Evolutionary conservation across 2,113 vertebrate genomes (phyloP), one percentile per base, ranked within the genome.

Genomic region (Vombatus ursinus): DNA sequence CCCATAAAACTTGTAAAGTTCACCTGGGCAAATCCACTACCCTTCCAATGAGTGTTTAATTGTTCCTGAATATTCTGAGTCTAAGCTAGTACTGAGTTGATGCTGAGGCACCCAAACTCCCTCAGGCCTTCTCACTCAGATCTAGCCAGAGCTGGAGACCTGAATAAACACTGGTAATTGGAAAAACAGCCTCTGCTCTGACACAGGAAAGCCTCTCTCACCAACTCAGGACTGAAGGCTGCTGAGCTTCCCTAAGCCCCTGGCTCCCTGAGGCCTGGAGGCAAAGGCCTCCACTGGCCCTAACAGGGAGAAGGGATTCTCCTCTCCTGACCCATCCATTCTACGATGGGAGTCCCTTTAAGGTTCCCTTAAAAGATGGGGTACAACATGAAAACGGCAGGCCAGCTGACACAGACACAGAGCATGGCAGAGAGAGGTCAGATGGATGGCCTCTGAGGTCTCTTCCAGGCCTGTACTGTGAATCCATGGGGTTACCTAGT

Each of bases 1-100:
- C 37, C 47, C 44, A 52, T 96, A 51, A 93, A 92, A 92, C 54
- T 93, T 68, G 90, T 91, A 96, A 89, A 44, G 52, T 77, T 96
- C 92, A 91, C 11, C 47, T 90, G 44, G 93, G 23, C 10, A 89
- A 11, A 94, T 93, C 53, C 89, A 93, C 52, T 92, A 22, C 24
- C 90, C 92, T 95, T 95, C 50, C 91, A 16, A 28, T 52, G 53
- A 93, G 91, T 68, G 25, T 68, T 37, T 26, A 61, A 92, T 95
- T 90, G 31, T 92, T 95, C n/a, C 7, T 37, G 24, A 92, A 31
- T 8, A 44, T 96, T 93, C 89, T 28, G 23, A 84, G 95, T 50
- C 50, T 77, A 90, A n/a, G 37, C 6, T 92, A 37, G 95, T 77
- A 92, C 22, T 11, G 95, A 89, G 11, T 57, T 91, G 84, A 90